Evolutionary conservation across 2,797 vertebrate genomes (phyloP).

Genomic region (Nasua narica): DNA sequence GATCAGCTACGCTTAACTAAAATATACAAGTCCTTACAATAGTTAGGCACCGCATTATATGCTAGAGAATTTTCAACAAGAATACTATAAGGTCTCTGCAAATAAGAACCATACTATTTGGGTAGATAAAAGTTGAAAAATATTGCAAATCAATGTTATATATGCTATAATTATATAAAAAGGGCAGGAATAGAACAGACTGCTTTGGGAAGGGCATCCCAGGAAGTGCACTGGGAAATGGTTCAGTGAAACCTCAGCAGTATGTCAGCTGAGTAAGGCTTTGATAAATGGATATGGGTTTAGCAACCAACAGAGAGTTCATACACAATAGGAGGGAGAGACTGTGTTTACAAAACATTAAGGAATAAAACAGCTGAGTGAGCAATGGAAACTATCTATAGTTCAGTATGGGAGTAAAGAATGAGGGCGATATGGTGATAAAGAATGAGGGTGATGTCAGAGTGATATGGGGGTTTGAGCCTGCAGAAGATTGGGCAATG

Average conservation of each 20-base stretch:
- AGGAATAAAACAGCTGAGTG: not conserved
- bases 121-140: not conserved
- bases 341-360: not conserved
- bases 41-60: not conserved
- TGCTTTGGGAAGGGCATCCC: not conserved
- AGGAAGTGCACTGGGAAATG: not conserved
- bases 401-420: not conserved
- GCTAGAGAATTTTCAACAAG: not conserved
- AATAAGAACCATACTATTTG: not conserved
- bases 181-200: not conserved
- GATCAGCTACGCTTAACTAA: not conserved
- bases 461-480: rapidly evolving
- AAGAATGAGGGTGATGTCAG: not conserved
- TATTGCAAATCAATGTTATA: not conserved
- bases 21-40: not conserved
- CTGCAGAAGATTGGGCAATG: not conserved
- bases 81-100: not conserved
- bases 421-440: too few species aligned
- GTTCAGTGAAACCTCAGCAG: not conserved
- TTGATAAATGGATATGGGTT: not conserved
- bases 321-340: not conserved
- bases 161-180: not conserved
- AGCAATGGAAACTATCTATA: not conserved
- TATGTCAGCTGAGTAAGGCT: not conserved
- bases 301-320: not conserved